Conservation (phyloP, 2,888 invertebrate species). For the Hypena proboscidalis region DNA sequence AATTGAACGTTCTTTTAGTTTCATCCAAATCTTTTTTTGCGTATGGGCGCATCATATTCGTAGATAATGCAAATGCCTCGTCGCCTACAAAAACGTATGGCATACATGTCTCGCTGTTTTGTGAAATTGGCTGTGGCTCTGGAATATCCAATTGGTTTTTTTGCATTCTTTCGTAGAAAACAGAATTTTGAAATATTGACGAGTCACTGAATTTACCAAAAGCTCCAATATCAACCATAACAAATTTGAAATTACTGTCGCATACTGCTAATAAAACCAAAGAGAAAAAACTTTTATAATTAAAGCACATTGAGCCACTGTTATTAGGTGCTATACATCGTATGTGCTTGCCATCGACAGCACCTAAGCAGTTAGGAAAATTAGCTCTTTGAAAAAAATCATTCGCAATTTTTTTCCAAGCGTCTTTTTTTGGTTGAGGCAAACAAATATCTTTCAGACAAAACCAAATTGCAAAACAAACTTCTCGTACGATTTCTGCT, state of each 20-base stretch:
- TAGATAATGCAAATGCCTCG: not conserved
- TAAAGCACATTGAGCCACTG: conserved; percentile 16
- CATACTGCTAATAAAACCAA: too few relatives aligned
- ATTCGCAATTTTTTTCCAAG: conserved; percentile 9
- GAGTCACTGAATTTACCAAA: conserved; percentile 3
- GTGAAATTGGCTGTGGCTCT: not conserved
- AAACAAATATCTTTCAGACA: conserved; percentile 11
- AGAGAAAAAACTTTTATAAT: too few relatives aligned
- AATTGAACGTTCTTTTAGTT: not conserved
- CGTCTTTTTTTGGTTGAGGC: conserved; percentile 16
- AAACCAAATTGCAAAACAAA: conserved; percentile 12
- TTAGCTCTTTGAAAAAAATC: conserved; percentile 14
- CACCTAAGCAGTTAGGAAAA: conserved; percentile 25
- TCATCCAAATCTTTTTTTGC: not conserved
- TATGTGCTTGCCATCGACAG: conserved; percentile 18
- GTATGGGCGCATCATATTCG: not conserved
- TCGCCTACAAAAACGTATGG: not conserved
- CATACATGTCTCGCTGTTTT: not conserved
- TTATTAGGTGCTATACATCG: conserved; percentile 24
- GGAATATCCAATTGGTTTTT: not conserved
- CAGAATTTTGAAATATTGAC: not conserved
- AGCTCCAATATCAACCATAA: conserved; percentile 8
- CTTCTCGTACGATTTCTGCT: conserved; percentile 13
- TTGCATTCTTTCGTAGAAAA: not conserved
- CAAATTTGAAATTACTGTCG: conserved; percentile 11